Evolutionary conservation across 2,797 vertebrate species (phyloP).

Genomic region (Poeciliopsis gracilis): DNA sequence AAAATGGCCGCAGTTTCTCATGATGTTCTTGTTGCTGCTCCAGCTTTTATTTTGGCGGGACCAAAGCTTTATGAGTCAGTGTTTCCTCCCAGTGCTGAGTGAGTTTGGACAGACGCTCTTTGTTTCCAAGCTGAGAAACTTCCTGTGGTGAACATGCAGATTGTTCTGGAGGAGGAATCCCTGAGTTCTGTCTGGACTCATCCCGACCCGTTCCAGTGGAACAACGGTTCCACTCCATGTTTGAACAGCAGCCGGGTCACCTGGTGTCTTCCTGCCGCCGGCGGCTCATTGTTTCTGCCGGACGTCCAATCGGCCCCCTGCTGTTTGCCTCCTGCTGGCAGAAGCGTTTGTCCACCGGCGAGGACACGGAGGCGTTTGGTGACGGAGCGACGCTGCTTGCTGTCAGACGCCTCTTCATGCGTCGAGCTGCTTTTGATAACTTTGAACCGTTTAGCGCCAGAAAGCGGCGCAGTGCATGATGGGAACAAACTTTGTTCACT

Average conservation of each 20-base stretch:
- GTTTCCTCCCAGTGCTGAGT: not conserved
- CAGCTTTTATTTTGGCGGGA: slow-evolving; percentile 8
- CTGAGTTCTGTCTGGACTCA: not conserved
- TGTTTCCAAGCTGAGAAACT: slow-evolving; percentile 23
- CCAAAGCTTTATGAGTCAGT: not conserved
- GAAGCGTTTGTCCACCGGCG: slow-evolving; percentile 36
- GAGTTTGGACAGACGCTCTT: slow-evolving; percentile 21
- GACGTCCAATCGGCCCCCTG: slow-evolving; percentile 26
- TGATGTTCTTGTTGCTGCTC: not conserved
- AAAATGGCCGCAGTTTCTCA: not conserved
- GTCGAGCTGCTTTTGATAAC: slow-evolving; percentile 13
- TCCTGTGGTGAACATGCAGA: slow-evolving; percentile 46
- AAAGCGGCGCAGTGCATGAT: no score
- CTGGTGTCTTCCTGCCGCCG: not conserved
- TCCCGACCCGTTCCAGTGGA: no score
- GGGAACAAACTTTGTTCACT: no score
- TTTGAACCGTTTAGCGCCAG: no score
- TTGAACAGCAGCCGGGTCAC: not conserved
- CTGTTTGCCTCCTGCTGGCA: slow-evolving; percentile 41
- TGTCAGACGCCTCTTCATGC: slow-evolving; percentile 11
- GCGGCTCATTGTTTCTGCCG: not conserved
- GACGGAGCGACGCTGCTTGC: slow-evolving; percentile 20
- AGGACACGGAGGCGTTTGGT: slow-evolving; percentile 44
- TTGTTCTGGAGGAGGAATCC: slow-evolving; percentile 49
- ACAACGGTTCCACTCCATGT: no score